Evolutionary conservation across 2,888 invertebrate genomes (phyloP).

Genomic region (Mesorhabditis belari): DNA sequence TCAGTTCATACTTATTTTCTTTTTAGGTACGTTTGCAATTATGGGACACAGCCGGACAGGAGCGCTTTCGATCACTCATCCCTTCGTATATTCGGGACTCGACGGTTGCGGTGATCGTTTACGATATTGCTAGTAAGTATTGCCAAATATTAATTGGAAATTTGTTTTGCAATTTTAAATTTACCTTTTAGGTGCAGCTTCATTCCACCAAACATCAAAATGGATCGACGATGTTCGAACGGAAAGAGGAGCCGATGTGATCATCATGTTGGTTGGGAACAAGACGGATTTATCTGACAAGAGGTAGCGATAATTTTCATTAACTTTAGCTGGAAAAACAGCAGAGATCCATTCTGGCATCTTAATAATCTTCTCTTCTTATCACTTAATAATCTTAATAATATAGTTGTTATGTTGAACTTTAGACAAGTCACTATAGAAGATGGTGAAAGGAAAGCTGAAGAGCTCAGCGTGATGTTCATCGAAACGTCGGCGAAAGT

Average conservation of each 20-base stretch:
- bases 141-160: background rate
- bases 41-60: conserved; percentile 90
- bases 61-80: conserved; percentile 90
- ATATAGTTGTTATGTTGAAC: background rate
- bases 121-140: conserved; percentile 90
- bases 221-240: conserved; percentile 99
- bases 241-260: conserved; percentile 95
- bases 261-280: conserved; percentile 98
- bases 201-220: conserved; percentile 98
- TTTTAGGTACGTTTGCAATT: conserved; percentile 77
- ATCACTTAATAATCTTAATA: background rate
- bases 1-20: background rate
- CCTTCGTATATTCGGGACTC: conserved; percentile 98
- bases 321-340: background rate
- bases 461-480: conserved; percentile 98
- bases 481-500: conserved; percentile 99
- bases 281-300: conserved; percentile 98
- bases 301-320: conserved; percentile 64
- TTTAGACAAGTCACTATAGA: conserved; percentile 76
- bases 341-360: background rate
- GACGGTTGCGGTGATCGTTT: conserved; percentile 95
- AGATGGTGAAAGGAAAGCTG: conserved; percentile 95
- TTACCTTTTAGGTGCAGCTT: conserved; percentile 74
- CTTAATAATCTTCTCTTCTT: background rate
- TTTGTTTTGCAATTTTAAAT: background rate